Percentiles rank a stretch among this genome's conserved stretches.
Evolutionary conservation across 2,888 invertebrate genomes (phyloP).

Genomic region (Cantharis rufa): DNA sequence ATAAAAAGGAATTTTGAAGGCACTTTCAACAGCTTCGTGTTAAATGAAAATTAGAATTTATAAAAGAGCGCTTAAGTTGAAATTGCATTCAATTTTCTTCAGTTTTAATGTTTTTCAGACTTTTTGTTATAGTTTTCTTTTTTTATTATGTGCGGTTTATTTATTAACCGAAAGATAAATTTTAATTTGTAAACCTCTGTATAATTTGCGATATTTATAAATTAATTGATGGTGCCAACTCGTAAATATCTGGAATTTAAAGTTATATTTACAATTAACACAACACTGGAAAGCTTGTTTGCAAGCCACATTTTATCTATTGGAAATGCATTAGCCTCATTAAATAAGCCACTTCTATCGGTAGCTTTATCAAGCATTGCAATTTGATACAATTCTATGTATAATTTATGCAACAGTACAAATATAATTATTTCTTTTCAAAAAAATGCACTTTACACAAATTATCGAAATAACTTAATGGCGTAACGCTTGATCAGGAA

Average conservation of each 20-base stretch:
- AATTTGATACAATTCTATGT: neutral
- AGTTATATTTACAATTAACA: neutral
- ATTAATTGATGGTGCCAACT: neutral
- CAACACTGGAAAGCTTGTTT: neutral
- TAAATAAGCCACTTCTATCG: neutral
- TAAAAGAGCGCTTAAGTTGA: neutral
- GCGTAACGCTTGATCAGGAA: neutral
- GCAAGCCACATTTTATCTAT: neutral
- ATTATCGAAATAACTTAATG: neutral
- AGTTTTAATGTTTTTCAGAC: neutral
- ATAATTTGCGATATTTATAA: neutral
- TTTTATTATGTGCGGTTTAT: neutral
- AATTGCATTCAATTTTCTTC: neutral
- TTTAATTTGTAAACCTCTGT: neutral
- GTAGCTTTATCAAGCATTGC: neutral
- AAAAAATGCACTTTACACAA: too few species aligned
- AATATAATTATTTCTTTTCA: too few species aligned
- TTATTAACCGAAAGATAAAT: neutral
- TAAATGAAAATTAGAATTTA: slow-evolving; percentile 4
- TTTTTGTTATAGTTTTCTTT: neutral
- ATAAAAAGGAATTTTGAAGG: slow-evolving; percentile 3
- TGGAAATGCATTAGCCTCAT: neutral
- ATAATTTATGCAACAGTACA: too few species aligned
- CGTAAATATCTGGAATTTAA: neutral
- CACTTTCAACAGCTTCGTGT: neutral